Evolutionary conservation across 2,888 invertebrate species (phyloP), one percentile per base, ranked within the genome.

Genomic region (Oasisia sp.): DNA sequence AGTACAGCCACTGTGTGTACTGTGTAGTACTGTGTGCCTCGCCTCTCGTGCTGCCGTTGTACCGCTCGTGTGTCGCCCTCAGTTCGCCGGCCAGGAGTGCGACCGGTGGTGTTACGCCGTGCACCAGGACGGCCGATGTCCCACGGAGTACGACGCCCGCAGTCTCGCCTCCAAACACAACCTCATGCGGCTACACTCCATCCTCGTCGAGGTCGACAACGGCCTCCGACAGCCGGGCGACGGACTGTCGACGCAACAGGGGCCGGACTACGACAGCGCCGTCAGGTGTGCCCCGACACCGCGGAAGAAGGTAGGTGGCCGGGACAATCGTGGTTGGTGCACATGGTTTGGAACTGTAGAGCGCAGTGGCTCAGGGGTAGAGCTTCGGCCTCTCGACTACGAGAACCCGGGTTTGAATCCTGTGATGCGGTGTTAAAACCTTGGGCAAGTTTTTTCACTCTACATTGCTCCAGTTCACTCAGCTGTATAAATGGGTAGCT

Each of bases 121-220:
- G 74, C 89, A 93, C 56, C 56, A 58, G 38, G 92, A 56, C 38
- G 58, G 38, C 19, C 74, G 38, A 14, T 58, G 38, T 32, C 91
- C 56, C 19, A 89, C 89, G 19, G 50, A 92, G 45, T 89, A 89
- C n/a, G 92, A 92, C 27, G 91, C 91, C 91, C 91, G 91, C 45
- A 90, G 74, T 38, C 38, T 91, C 32, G 58, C 90, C 50, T 74
- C 44, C 50, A 92, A 92, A 45, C 50, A 32, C 19, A 89, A 89
- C 58, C 38, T 74, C 27, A 32, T 50, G 45, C 91, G 38, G 0
- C 91, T 44, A 8, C 91, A 44, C 91, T 32, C 44, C 44, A 32
- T 44, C 91, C 91, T 91, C 91, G 32, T 93, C 90, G 93, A 92
- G 92, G 8, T 89, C 45, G 11, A 89, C 91, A 45, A 32, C 92